These are phyloP conservation scores for Portunus trituberculatus DNA, from an alignment of 1,140 invertebrate species.

Conservation along the genomic window DNA sequence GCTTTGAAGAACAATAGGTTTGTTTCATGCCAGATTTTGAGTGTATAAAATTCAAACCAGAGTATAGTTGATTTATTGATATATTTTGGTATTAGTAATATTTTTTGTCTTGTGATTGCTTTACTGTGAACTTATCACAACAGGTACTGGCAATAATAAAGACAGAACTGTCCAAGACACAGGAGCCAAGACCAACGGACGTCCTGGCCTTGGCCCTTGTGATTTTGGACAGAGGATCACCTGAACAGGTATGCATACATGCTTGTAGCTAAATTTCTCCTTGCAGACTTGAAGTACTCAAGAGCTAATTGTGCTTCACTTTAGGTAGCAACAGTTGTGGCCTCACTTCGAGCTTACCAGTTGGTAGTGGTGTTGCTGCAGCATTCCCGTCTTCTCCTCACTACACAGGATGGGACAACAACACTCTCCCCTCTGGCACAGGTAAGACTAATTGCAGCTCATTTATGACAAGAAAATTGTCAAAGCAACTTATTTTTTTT, in stretches of 20 bases:
- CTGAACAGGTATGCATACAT: slow-evolving; percentile 67
- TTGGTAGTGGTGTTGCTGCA: slow-evolving; percentile 71
- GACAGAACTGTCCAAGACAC: slow-evolving; percentile 64
- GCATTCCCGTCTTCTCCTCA: slow-evolving; percentile 62
- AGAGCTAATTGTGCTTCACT: neutral
- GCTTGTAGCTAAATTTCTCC: no score
- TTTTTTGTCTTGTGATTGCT: neutral
- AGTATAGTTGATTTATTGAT: no score
- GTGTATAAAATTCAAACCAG: no score
- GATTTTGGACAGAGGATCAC: slow-evolving; percentile 69
- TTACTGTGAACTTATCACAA: neutral
- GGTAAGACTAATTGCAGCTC: neutral
- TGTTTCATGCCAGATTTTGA: neutral
- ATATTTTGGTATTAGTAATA: neutral
- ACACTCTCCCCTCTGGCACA: slow-evolving; percentile 61
- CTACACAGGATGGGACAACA: slow-evolving; percentile 55
- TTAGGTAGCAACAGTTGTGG: slow-evolving; percentile 65
- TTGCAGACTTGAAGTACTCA: no score
- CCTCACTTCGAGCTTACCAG: slow-evolving; percentile 69
- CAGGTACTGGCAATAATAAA: slow-evolving; percentile 75
- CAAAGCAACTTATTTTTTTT: neutral
- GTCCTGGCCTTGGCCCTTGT: slow-evolving; percentile 74
- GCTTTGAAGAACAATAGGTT: neutral
- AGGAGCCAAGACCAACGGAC: slow-evolving; percentile 68
- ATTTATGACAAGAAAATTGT: neutral